These are phyloP conservation scores for Oryzias sinensis DNA, from an alignment of 2,797 vertebrate species.

Conservation along the genomic window DNA sequence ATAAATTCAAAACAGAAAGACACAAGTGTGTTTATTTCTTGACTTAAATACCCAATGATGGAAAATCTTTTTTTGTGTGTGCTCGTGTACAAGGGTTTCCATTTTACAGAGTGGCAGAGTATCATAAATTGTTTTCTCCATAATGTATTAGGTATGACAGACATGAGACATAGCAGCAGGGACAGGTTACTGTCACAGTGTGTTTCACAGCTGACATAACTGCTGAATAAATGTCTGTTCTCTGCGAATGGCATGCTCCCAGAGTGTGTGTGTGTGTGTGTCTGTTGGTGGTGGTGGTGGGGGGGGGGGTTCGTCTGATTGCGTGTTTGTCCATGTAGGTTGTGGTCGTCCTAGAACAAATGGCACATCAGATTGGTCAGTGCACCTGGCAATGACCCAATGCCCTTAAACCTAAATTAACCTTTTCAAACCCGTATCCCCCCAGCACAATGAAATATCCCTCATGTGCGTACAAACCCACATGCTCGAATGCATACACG, in stretches of 20 bases:
- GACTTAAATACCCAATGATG: too few relatives aligned
- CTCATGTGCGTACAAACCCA: constrained; percentile 39
- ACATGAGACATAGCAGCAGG: constrained; percentile 32
- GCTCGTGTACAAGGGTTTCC: too few relatives aligned
- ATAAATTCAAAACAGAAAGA: too few relatives aligned
- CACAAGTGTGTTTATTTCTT: too few relatives aligned
- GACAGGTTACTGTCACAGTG: constrained; percentile 29
- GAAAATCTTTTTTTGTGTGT: too few relatives aligned
- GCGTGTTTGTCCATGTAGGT: constrained; percentile 47
- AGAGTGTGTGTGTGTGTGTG: constrained; percentile 3
- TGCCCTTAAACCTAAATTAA: constrained; percentile 74
- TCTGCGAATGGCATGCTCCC: constrained; percentile 16
- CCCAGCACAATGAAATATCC: constrained; percentile 65
- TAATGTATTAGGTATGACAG: constrained; percentile 19
- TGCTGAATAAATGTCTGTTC: constrained; percentile 50
- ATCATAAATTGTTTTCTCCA: constrained; percentile 3
- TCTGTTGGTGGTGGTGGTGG: too few relatives aligned
- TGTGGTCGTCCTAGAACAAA: constrained; percentile 49
- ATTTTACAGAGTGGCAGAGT: too few relatives aligned
- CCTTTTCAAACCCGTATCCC: constrained; percentile 70
- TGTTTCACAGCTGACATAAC: constrained; percentile 40
- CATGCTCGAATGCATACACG: constrained; percentile 24
- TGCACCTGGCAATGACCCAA: constrained; percentile 60
- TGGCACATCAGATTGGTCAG: constrained; percentile 58
- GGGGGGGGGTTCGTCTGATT: constrained; percentile 5